These are phyloP conservation scores for Pterocles gutturalis DNA, from an alignment of 2,113 vertebrate genomes.

Conservation along the genomic window DNA sequence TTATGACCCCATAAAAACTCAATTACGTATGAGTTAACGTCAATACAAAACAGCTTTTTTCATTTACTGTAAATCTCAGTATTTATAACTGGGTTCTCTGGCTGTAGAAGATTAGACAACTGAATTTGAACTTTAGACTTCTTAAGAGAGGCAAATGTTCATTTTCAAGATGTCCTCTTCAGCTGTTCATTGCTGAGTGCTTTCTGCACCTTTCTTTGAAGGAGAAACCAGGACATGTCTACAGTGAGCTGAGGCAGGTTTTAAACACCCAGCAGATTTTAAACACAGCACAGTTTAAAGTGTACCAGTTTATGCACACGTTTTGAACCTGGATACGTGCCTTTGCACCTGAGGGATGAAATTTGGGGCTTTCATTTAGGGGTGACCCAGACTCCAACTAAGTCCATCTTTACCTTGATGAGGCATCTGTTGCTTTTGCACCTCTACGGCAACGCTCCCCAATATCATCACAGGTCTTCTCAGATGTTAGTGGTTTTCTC, in stretches of 20 bases:
- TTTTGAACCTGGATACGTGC: background rate
- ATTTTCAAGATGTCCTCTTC: background rate
- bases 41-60: constrained; percentile 66
- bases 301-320: background rate
- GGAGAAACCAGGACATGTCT: background rate
- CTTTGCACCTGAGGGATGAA: background rate
- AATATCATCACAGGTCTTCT: background rate
- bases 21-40: constrained; percentile 65
- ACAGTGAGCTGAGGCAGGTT: background rate
- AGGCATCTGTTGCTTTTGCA: background rate
- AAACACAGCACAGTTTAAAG: background rate
- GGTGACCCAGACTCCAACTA: background rate
- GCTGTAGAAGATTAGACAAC: constrained; percentile 3
- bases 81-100: constrained; percentile 1
- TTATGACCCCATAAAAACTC: constrained; percentile 68
- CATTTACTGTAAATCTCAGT: constrained; percentile 53
- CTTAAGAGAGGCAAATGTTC: background rate
- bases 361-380: background rate
- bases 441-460: background rate
- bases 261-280: background rate
- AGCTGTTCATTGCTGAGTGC: background rate
- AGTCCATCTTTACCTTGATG: background rate
- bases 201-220: background rate
- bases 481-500: background rate
- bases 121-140: constrained; percentile 17